A percentile compares a stretch with the other conserved stretches of the same genome.
These are phyloP conservation scores for Bellardia pandia DNA, from an alignment of 2,888 invertebrate species.

Conservation along the genomic window DNA sequence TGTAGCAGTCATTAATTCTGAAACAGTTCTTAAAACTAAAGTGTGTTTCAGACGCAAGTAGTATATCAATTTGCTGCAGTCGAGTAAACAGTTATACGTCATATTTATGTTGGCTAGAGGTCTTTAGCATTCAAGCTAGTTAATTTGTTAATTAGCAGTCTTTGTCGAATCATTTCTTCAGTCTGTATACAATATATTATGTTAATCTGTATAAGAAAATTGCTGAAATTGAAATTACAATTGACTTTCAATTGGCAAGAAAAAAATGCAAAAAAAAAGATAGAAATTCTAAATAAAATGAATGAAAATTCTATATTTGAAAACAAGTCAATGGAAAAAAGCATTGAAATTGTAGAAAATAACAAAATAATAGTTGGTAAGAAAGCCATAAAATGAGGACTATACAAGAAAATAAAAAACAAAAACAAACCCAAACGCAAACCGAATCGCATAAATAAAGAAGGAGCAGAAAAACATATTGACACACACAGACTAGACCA, in stretches of 20 bases:
- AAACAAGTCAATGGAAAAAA: neutral
- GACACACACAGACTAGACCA: neutral
- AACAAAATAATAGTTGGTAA: slow-evolving; percentile 29
- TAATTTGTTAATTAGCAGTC: too few relatives aligned
- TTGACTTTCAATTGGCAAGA: neutral
- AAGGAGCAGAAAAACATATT: neutral
- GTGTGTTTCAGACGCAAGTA: too few relatives aligned
- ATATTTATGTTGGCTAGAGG: too few relatives aligned
- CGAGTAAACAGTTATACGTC: too few relatives aligned
- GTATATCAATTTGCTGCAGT: too few relatives aligned
- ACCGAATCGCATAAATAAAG: neutral
- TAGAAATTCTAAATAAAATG: neutral
- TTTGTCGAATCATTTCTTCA: too few relatives aligned
- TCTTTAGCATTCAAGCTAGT: too few relatives aligned
- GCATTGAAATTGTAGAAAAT: neutral
- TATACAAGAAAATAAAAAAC: slow-evolving; percentile 19
- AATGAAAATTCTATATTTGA: neutral
- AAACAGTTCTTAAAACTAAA: too few relatives aligned
- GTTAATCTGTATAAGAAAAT: neutral
- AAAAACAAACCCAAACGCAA: neutral
- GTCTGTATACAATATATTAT: neutral
- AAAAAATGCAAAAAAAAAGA: neutral
- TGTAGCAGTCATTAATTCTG: too few relatives aligned
- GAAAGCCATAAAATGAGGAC: slow-evolving; percentile 23
- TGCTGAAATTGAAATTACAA: slow-evolving; percentile 2